These are phyloP conservation scores for Zaprionus vittiger DNA, from an alignment of 1,140 invertebrate species.

Conservation along the genomic window DNA sequence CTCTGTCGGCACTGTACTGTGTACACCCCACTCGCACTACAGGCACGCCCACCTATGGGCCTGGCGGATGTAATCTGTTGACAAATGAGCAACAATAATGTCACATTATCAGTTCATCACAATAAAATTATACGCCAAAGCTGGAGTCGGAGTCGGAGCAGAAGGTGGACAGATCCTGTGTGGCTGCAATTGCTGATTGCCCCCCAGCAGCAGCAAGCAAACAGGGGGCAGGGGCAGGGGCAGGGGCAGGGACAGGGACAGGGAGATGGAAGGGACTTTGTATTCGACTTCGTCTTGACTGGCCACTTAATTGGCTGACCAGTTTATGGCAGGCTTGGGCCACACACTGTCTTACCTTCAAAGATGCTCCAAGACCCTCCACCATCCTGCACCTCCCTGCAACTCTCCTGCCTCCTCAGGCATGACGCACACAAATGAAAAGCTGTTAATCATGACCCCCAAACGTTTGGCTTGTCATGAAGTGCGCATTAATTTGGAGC, in stretches of 20 bases:
- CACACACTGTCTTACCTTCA: conserved; percentile 27
- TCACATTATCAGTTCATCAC: conserved; percentile 83
- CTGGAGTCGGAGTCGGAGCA: neutral
- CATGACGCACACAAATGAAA: conserved; percentile 43
- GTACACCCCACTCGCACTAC: neutral
- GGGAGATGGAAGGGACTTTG: neutral
- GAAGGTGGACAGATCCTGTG: neutral
- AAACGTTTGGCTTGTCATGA: conserved; percentile 63
- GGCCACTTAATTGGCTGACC: conserved; percentile 47
- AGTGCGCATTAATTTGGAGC: conserved; percentile 62
- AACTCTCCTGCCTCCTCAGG: neutral
- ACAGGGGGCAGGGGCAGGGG: too few relatives aligned
- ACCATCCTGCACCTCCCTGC: neutral
- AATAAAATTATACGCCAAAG: conserved; percentile 73
- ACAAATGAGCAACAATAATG: conserved; percentile 82
- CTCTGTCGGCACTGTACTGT: too few relatives aligned
- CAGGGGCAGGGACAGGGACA: neutral
- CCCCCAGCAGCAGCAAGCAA: neutral
- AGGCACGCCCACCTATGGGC: conserved; percentile 47
- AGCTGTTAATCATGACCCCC: conserved; percentile 48
- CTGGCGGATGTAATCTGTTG: conserved; percentile 73
- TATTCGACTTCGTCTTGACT: conserved; percentile 2
- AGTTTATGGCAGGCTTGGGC: conserved; percentile 27
- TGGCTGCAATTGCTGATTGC: conserved; percentile 46
- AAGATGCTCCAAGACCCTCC: neutral